These are phyloP conservation scores for Scytalopus superciliaris DNA, from an alignment of 2,113 vertebrate species.

Conservation along the genomic window DNA sequence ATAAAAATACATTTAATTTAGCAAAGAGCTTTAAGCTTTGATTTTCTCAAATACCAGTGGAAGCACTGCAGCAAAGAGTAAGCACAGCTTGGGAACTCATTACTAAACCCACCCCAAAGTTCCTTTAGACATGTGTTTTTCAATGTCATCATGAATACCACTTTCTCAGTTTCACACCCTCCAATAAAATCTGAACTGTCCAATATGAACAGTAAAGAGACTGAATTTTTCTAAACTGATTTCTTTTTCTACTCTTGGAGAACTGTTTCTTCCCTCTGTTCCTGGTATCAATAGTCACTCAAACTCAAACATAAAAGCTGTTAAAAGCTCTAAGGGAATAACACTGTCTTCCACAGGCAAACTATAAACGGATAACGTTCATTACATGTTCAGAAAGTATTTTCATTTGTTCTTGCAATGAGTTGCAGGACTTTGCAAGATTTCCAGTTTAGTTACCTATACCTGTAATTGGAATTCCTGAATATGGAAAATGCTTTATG, in stretches of 20 bases:
- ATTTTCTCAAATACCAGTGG: background rate
- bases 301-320: background rate
- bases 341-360: background rate
- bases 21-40: background rate
- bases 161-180: background rate
- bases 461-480: background rate
- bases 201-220: background rate
- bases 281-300: background rate
- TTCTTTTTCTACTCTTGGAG: background rate
- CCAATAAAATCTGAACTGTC: background rate
- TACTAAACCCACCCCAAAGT: background rate
- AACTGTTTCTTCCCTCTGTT: background rate
- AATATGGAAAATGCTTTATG: background rate
- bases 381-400: background rate
- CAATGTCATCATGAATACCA: background rate
- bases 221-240: background rate
- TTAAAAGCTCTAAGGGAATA: background rate
- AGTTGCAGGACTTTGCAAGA: background rate
- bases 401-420: background rate
- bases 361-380: background rate
- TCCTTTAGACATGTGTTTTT: accelerated
- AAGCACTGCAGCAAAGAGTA: background rate
- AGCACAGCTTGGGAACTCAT: background rate
- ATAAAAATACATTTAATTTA: background rate
- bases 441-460: background rate